These are phyloP conservation scores for Epinotia nisella DNA, from an alignment of 2,888 invertebrate genomes.

Conservation along the genomic window DNA sequence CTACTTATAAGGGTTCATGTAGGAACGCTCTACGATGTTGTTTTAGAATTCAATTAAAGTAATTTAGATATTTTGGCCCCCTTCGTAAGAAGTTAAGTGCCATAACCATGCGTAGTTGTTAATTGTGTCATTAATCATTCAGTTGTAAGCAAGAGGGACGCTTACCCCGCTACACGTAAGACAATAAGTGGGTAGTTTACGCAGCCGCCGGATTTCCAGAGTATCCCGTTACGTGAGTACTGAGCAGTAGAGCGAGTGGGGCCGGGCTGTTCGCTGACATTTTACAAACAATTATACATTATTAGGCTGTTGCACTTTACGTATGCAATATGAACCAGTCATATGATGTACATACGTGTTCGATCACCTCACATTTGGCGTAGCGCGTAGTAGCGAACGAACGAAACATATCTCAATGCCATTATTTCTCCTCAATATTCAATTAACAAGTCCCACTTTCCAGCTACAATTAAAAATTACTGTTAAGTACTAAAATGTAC, in stretches of 20 bases:
- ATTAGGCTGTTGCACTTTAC: too few species aligned
- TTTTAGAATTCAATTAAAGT: constrained; percentile 28
- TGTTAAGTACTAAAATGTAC: too few species aligned
- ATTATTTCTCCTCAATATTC: too few species aligned
- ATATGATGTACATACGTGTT: too few species aligned
- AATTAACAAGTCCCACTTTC: too few species aligned
- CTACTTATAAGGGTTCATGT: too few species aligned
- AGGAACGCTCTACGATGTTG: neutral
- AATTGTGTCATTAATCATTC: constrained; percentile 43
- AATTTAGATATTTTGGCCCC: constrained; percentile 30
- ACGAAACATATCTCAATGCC: too few species aligned
- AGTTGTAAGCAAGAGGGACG: constrained; percentile 33
- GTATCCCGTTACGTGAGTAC: constrained; percentile 34
- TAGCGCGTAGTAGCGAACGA: too few species aligned
- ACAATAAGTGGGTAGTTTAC: constrained; percentile 45
- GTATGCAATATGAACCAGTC: too few species aligned
- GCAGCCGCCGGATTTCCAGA: constrained; percentile 40
- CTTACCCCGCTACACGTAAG: constrained; percentile 39
- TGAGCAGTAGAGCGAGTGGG: neutral
- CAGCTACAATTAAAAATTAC: too few species aligned
- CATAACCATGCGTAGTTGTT: constrained; percentile 39
- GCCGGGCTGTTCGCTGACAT: constrained; percentile 1
- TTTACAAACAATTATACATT: too few species aligned
- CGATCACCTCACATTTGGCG: too few species aligned
- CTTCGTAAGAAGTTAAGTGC: constrained; percentile 26